A percentile compares a stretch with the other conserved stretches of the same genome.
phyloP scores from a whole-genome alignment of 2,797 vertebrate species.

The Pampus argenteus region DNA sequence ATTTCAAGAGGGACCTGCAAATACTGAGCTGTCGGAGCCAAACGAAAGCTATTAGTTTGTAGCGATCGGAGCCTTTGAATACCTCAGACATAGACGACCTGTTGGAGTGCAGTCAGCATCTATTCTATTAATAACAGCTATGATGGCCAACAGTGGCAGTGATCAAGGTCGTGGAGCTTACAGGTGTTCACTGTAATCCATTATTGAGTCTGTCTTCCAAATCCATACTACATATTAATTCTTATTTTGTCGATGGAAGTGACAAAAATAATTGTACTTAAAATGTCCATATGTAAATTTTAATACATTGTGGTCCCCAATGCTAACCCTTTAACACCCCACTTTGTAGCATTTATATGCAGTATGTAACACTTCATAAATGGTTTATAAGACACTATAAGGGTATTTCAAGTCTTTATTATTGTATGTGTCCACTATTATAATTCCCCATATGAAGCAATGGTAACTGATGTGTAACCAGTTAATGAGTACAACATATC shows the following conservation, averaged over 20 bases:
- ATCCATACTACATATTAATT: slow-evolving; percentile 24
- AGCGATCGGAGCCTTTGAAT: slow-evolving; percentile 66
- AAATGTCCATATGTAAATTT: background rate
- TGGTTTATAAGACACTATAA: background rate
- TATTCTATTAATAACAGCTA: slow-evolving; percentile 74
- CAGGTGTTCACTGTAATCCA: slow-evolving; percentile 65
- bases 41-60: slow-evolving; percentile 87
- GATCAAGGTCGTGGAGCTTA: slow-evolving; percentile 59
- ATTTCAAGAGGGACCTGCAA: slow-evolving; percentile 72
- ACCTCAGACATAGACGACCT: slow-evolving; percentile 62
- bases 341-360: background rate
- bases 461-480: background rate
- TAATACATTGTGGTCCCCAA: too few species aligned
- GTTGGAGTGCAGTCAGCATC: slow-evolving; percentile 63
- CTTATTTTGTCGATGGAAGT: slow-evolving; percentile 8
- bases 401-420: background rate
- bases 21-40: slow-evolving; percentile 79
- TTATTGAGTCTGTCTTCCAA: slow-evolving; percentile 35
- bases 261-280: background rate
- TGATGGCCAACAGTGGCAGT: slow-evolving; percentile 62
- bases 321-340: too few species aligned
- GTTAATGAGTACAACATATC: background rate
- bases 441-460: background rate
- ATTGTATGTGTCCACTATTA: background rate
- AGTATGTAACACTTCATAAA: background rate